A percentile compares a stretch with the other conserved stretches of the same genome.
phyloP scores from a whole-genome alignment of 2,797 vertebrate species.

The Chelon labrosus region DNA sequence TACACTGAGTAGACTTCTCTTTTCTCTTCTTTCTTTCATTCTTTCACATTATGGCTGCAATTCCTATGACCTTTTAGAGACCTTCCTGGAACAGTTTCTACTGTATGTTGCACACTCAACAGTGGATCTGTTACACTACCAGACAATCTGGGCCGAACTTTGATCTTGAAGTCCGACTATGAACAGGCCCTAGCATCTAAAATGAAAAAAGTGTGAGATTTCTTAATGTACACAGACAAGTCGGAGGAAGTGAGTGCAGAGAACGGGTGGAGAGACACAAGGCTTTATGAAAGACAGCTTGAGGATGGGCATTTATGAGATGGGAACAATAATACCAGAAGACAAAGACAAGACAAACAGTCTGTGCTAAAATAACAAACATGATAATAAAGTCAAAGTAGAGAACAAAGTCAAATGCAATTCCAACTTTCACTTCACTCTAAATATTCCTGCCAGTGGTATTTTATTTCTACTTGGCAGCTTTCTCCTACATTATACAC shows the following conservation, averaged over 20 bases:
- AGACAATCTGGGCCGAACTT: no score
- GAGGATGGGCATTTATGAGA: no score
- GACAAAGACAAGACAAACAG: not conserved
- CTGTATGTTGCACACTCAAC: not conserved
- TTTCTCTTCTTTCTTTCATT: conserved; percentile 65
- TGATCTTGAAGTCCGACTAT: not conserved
- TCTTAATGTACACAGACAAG: no score
- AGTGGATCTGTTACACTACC: no score
- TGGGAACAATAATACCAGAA: not conserved
- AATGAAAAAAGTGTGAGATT: not conserved
- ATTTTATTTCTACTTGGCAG: conserved; percentile 20
- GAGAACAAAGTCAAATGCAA: conserved; percentile 7
- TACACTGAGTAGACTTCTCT: conserved; percentile 57
- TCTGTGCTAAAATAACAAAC: not conserved
- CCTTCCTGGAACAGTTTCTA: not conserved
- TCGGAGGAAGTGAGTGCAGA: no score
- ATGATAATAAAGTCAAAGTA: not conserved
- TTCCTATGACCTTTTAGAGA: no score
- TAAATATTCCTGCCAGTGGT: conserved; percentile 9
- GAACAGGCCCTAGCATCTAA: not conserved
- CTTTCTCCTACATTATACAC: conserved; percentile 20
- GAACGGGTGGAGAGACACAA: not conserved
- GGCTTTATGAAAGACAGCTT: not conserved
- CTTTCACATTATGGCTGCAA: not conserved
- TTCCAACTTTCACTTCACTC: conserved; percentile 18